Conservation (phyloP, 2,113 vertebrate species). For the Gadus macrocephalus region DNA sequence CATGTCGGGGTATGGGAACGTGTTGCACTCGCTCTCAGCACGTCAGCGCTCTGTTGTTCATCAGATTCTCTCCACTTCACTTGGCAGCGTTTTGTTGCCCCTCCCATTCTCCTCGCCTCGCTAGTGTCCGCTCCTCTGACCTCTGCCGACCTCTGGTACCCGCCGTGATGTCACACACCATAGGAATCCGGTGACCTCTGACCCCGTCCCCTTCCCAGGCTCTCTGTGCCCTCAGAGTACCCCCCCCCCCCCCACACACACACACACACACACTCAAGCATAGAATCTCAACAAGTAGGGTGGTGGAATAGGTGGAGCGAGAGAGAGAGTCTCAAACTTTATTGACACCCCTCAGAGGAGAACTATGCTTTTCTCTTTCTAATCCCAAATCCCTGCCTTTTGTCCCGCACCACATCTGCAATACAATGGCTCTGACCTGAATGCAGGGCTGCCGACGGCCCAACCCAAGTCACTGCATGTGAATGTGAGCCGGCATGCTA, state of each 20-base stretch:
- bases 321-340: conserved; percentile 6
- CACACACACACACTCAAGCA: conserved; percentile 23
- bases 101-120: conserved; percentile 33
- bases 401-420: conserved; percentile 18
- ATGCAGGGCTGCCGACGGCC: conserved; percentile 6
- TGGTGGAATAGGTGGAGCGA: conserved; percentile 29
- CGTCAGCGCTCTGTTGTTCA: neutral
- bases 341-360: conserved; percentile 33
- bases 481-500: conserved; percentile 5
- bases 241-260: conserved; percentile 29
- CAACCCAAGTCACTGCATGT: neutral
- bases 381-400: conserved; percentile 41
- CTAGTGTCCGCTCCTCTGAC: conserved; percentile 41
- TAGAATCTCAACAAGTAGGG: neutral
- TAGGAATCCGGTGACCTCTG: conserved; percentile 40
- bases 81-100: neutral
- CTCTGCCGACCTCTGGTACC: conserved; percentile 48
- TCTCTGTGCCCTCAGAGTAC: conserved; percentile 26
- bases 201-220: conserved; percentile 23
- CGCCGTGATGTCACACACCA: conserved; percentile 53
- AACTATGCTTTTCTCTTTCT: conserved; percentile 37
- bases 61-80: conserved; percentile 30
- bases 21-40: neutral
- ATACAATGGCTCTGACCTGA: conserved; percentile 38
- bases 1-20: no score